Percentiles rank a stretch among this genome's conserved stretches.
Conservation (phyloP, 2,113 vertebrate species). For the Chionomys nivalis region DNA sequence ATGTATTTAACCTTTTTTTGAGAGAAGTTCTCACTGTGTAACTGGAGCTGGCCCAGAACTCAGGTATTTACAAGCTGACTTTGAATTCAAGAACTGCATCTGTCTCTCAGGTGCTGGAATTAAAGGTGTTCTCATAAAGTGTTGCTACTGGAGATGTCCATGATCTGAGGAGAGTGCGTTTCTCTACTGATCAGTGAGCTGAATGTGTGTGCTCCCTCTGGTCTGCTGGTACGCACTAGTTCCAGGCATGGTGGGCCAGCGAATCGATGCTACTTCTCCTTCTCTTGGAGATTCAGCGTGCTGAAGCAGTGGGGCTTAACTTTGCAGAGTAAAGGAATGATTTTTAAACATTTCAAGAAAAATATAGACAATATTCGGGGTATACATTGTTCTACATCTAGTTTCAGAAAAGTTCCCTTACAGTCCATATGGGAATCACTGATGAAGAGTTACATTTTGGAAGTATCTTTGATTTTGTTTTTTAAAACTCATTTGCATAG, state of each 20-base stretch:
- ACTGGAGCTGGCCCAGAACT: not conserved
- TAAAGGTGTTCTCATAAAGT: not conserved
- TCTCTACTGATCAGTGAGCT: not conserved
- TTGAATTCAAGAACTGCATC: not conserved
- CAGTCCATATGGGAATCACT: conserved; percentile 4
- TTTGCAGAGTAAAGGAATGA: conserved; percentile 32
- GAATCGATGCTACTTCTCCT: not conserved
- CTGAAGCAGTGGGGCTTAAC: not conserved
- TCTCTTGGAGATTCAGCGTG: conserved; percentile 41
- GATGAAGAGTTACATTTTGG: not conserved
- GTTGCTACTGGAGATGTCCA: not conserved
- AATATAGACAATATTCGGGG: not conserved
- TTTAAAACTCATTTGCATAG: conserved; percentile 25
- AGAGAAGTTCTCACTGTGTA: not conserved
- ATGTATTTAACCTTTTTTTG: not conserved
- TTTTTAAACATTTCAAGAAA: conserved; percentile 5
- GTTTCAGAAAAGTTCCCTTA: conserved; percentile 34
- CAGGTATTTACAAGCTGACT: not conserved
- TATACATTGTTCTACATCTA: conserved; percentile 1
- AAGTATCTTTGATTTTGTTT: conserved; percentile 15
- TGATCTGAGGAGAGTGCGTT: not conserved
- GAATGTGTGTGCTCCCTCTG: not conserved
- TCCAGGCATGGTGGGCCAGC: not conserved
- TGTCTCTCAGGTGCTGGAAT: not conserved
- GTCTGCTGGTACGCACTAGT: conserved; percentile 22